Conservation (phyloP, 37 sponge, comb jelly and placozoan genomes). For the Halisarca cf. caerulea region DNA sequence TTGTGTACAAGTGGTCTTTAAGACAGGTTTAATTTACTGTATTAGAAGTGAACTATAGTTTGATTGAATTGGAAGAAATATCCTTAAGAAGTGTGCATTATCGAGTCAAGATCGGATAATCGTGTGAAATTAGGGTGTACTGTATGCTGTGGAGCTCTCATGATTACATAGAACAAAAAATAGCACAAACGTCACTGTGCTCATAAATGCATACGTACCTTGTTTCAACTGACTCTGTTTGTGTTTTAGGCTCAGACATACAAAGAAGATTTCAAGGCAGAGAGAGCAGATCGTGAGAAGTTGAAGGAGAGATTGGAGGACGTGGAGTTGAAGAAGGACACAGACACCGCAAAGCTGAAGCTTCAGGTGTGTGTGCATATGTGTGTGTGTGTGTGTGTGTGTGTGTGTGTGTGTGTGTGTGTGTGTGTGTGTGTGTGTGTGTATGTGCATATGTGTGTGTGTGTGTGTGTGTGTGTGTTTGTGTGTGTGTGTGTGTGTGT, state of each 20-base stretch:
- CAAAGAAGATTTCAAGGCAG: slow-evolving; percentile 9
- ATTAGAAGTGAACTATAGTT: too few relatives aligned
- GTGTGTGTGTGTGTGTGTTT: not conserved
- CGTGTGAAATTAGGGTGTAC: too few relatives aligned
- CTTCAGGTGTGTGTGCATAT: not conserved
- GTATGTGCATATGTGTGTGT: not conserved
- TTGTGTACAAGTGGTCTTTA: too few relatives aligned
- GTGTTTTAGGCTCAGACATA: not conserved
- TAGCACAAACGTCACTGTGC: too few relatives aligned
- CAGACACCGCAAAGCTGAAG: not conserved
- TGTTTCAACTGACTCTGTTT: too few relatives aligned
- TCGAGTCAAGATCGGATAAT: too few relatives aligned
- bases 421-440: not conserved
- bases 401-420: not conserved
- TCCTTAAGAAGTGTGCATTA: too few relatives aligned
- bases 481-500: not conserved
- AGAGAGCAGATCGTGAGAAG: slow-evolving; percentile 4
- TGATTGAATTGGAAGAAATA: too few relatives aligned
- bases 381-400: not conserved
- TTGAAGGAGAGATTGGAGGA: not conserved
- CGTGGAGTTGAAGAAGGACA: not conserved
- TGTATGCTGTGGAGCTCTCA: too few relatives aligned
- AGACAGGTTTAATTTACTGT: too few relatives aligned
- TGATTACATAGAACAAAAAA: too few relatives aligned
- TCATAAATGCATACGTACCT: too few relatives aligned